These are phyloP conservation scores for Drosophila serrata DNA, from an alignment of 1,140 invertebrate genomes.

Conservation along the genomic window DNA sequence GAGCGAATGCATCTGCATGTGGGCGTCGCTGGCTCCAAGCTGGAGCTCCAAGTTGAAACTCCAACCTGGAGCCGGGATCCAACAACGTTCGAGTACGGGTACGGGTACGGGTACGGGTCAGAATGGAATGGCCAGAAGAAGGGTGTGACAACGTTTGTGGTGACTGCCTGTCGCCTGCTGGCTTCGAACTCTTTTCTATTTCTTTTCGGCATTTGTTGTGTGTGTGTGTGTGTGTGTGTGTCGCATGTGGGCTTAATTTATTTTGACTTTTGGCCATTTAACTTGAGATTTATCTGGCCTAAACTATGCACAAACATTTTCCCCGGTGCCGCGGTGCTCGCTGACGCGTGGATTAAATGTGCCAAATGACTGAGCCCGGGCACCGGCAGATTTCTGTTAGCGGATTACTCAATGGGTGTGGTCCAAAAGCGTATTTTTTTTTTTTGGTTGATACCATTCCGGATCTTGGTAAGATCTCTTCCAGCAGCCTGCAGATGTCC, in stretches of 20 bases:
- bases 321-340: slow-evolving; percentile 46
- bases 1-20: slow-evolving; percentile 74
- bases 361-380: slow-evolving; percentile 72
- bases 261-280: slow-evolving; percentile 84
- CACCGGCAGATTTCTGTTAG: slow-evolving; percentile 45
- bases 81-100: slow-evolving; percentile 45
- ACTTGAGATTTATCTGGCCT: slow-evolving; percentile 82
- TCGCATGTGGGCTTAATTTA: slow-evolving; percentile 82
- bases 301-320: slow-evolving; percentile 78
- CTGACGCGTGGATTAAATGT: slow-evolving; percentile 81
- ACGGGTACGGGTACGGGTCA: slow-evolving; percentile 53
- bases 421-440: slow-evolving; percentile 42
- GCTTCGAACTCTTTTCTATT: slow-evolving; percentile 53
- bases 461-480: slow-evolving; percentile 2
- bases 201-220: slow-evolving; percentile 12
- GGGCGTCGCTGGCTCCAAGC: slow-evolving; percentile 57
- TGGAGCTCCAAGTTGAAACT: slow-evolving; percentile 6
- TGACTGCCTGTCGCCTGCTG: slow-evolving; percentile 66
- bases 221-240: too few species aligned
- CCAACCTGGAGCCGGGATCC: slow-evolving; percentile 16
- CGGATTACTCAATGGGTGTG: slow-evolving; percentile 64
- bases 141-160: slow-evolving; percentile 79
- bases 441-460: background rate
- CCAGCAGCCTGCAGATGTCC: slow-evolving; percentile 47
- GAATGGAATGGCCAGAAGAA: slow-evolving; percentile 80